Conservation (phyloP, 2,113 vertebrate genomes). For the Desmodus rotundus region DNA sequence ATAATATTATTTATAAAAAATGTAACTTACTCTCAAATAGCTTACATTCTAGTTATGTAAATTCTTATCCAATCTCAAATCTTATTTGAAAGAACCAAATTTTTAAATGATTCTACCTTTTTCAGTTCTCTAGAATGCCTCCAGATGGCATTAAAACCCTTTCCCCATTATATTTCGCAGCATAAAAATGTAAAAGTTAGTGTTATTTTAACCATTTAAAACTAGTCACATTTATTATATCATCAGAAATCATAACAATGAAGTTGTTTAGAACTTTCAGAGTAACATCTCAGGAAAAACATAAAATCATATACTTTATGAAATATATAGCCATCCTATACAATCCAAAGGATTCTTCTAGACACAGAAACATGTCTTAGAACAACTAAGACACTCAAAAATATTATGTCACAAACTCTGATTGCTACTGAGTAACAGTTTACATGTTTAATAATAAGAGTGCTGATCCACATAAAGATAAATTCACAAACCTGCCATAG, state of each 20-base stretch:
- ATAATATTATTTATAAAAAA: constrained; percentile 32
- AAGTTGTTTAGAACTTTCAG: constrained; percentile 67
- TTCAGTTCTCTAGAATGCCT: constrained; percentile 81
- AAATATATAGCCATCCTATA: constrained; percentile 53
- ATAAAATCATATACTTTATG: constrained; percentile 54
- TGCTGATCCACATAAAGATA: constrained; percentile 50
- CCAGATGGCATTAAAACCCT: constrained; percentile 84
- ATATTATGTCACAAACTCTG: constrained; percentile 64
- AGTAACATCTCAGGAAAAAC: constrained; percentile 58
- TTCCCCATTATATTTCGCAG: constrained; percentile 64
- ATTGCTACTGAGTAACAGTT: constrained; percentile 56
- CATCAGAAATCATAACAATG: constrained; percentile 63
- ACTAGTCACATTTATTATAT: constrained; percentile 59
- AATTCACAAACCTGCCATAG: constrained; percentile 66
- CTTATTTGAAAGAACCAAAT: constrained; percentile 63
- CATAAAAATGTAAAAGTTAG: constrained; percentile 57
- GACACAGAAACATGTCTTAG: constrained; percentile 43
- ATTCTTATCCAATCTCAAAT: constrained; percentile 29
- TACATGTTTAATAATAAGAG: constrained; percentile 70
- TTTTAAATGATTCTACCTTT: constrained; percentile 32
- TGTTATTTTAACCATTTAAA: constrained; percentile 68
- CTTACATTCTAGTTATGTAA: not conserved
- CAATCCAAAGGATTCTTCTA: constrained; percentile 61
- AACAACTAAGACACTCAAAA: constrained; percentile 66
- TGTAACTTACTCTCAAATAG: not conserved